These are phyloP conservation scores for Melinaea marsaeus DNA, from an alignment of 2,888 invertebrate species.

Conservation along the genomic window DNA sequence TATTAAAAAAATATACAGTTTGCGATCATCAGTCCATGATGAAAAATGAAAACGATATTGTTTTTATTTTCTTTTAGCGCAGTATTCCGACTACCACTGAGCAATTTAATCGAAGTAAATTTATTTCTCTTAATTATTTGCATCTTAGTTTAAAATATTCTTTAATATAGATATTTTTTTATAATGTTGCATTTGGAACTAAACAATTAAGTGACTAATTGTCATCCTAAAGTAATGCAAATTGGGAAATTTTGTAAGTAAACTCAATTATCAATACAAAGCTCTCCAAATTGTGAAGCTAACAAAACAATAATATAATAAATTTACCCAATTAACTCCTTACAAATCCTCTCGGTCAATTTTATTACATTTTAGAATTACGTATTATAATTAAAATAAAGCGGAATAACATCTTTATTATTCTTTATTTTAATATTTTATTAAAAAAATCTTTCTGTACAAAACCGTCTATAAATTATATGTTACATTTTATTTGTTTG, in stretches of 20 bases:
- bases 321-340: constrained; percentile 22
- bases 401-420: background rate
- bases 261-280: constrained; percentile 28
- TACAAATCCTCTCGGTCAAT: constrained; percentile 24
- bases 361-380: constrained; percentile 15
- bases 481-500: too few relatives aligned
- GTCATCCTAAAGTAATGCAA: constrained; percentile 20
- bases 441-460: too few relatives aligned
- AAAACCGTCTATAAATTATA: too few relatives aligned
- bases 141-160: background rate
- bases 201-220: constrained; percentile 6
- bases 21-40: too few relatives aligned
- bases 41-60: too few relatives aligned
- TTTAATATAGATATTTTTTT: background rate
- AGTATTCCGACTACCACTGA: too few relatives aligned
- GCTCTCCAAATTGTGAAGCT: constrained; percentile 22
- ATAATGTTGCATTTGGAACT: background rate
- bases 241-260: constrained; percentile 21
- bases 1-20: too few relatives aligned
- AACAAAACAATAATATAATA: constrained; percentile 27
- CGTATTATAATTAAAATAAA: background rate
- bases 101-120: too few relatives aligned
- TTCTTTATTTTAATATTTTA: too few relatives aligned
- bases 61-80: too few relatives aligned
- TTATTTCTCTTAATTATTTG: background rate